Base-by-base conservation (phyloP, 2,888 invertebrate species). In the Rhodophaea formosa region DNA sequence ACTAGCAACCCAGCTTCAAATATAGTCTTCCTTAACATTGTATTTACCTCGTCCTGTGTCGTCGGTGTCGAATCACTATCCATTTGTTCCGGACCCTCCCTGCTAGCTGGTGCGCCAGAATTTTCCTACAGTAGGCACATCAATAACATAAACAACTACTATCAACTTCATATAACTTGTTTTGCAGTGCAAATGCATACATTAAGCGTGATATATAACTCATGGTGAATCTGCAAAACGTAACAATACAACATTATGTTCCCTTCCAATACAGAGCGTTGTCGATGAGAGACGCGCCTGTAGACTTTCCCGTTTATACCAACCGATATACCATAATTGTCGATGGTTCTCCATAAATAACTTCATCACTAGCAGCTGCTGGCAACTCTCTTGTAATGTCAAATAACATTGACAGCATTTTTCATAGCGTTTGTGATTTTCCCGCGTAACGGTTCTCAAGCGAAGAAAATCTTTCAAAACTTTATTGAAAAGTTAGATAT, bases 61-160 rank as follows among this genome's bases (percentile, higher is more conserved):
- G 74, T 68, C 53, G 72, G 57, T 8, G 67, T 53, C 44, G 73
- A 59, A 57, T 79, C 80, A 39, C 61, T 75, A 53, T 82, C 82
- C 77, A 73, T 73, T 29, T 71, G 64, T 58, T 78, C 79, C 10
- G 67, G 62, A 58, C 62, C 65, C 60, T 72, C 75, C 65, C 73
- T 62, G 74, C 68, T 72, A 66, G 75, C 70, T 61, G 78, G 62
- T 61, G 69, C 71, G 62, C 71, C 74, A 67, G 76, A 69, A 69
- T 67, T 70, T 58, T 70, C 80, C 82, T 83, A 80, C 66, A 76
- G 73, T 73, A 75, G 71, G 74, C 72, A 80, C 74, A 79, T 72
- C 69, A 74, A 79, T 70, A 74, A 74, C 70, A 71, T 75, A 72
- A 72, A 72, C 64, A 67, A 69, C 66, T 69, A 71, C 65, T 61